A percentile compares a stretch with the other conserved stretches of the same genome.
Conservation (phyloP, 2,888 invertebrate genomes). For the Watsonalla cultraria region DNA sequence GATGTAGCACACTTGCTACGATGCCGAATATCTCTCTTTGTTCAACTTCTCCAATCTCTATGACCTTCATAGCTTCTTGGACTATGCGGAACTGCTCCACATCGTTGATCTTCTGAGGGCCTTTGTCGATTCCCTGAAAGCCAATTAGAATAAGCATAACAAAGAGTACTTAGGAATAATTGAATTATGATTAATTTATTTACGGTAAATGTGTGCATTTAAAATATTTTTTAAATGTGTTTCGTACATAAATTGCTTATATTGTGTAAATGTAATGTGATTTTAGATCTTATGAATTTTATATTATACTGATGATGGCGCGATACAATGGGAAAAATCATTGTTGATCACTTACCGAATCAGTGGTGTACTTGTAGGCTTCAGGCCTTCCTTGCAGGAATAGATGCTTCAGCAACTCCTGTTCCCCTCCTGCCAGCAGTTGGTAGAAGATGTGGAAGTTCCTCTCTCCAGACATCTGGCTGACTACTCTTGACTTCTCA, state of each 20-base stretch:
- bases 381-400: constrained; percentile 83
- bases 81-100: constrained; percentile 83
- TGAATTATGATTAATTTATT: not conserved
- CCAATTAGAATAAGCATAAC: not conserved
- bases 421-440: constrained; percentile 85
- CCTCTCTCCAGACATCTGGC: constrained; percentile 89
- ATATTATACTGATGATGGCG: too few relatives aligned
- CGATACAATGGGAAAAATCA: not conserved
- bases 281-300: not conserved
- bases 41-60: constrained; percentile 85
- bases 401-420: constrained; percentile 80
- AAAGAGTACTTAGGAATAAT: not conserved
- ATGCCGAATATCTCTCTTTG: constrained; percentile 88
- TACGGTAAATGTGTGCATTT: not conserved
- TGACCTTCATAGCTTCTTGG: constrained; percentile 85
- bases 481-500: constrained; percentile 93
- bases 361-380: constrained; percentile 87
- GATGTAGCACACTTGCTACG: constrained; percentile 90
- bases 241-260: too few relatives aligned
- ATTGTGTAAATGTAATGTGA: too few relatives aligned
- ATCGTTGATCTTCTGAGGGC: constrained; percentile 72
- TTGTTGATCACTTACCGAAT: constrained; percentile 78
- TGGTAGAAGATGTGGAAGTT: constrained; percentile 97
- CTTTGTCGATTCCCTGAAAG: constrained; percentile 40
- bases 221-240: too few relatives aligned